Evolutionary conservation across 2,888 invertebrate genomes (phyloP).

Genomic region (Trilocha varians): DNA sequence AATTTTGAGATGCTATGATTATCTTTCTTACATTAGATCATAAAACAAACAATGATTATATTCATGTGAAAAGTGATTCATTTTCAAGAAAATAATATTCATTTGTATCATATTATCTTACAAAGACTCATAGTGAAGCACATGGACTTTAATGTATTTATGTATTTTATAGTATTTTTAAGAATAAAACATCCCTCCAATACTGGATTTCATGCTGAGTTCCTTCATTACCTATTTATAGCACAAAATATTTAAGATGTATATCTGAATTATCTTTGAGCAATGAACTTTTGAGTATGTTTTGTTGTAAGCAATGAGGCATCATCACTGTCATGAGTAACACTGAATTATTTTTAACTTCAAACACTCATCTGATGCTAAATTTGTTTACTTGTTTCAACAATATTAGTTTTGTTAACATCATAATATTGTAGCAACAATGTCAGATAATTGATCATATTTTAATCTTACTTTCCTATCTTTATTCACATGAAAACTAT

Average conservation of each 20-base stretch:
- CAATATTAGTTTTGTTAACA: background rate
- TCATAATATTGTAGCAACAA: background rate
- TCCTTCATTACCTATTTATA: background rate
- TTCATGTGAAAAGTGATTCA: slow-evolving; percentile 10
- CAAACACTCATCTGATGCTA: background rate
- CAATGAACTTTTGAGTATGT: background rate
- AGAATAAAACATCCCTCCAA: too few relatives aligned
- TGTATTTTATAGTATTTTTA: too few relatives aligned
- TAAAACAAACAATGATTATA: slow-evolving; percentile 3
- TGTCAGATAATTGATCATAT: too few relatives aligned
- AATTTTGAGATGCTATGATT: too few relatives aligned
- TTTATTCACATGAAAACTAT: too few relatives aligned
- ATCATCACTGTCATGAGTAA: background rate
- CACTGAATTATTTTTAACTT: slow-evolving; percentile 1
- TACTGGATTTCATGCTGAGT: too few relatives aligned
- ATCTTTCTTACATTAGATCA: slow-evolving; percentile 10
- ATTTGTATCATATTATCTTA: too few relatives aligned
- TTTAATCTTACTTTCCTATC: too few relatives aligned
- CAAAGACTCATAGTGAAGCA: too few relatives aligned
- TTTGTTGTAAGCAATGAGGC: background rate
- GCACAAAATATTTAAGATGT: background rate
- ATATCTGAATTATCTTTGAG: slow-evolving; percentile 6
- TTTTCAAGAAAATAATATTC: slow-evolving; percentile 4
- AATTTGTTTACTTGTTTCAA: background rate
- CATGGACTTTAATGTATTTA: too few relatives aligned